Evolutionary conservation across 2,888 invertebrate species (phyloP), one percentile per base, ranked within the genome.

Genomic region (Drosophila formosana): DNA sequence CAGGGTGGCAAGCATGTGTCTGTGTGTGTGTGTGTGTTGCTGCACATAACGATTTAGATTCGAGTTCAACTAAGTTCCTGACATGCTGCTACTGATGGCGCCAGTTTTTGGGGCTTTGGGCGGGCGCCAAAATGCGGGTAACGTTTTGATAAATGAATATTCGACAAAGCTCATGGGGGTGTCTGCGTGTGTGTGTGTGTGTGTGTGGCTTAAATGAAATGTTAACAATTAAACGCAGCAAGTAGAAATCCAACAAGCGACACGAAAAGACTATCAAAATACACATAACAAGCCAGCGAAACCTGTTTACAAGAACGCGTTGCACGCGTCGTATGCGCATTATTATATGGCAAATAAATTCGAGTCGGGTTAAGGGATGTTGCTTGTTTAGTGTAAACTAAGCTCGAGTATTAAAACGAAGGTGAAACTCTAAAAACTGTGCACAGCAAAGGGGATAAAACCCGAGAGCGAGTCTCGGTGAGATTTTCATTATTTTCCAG

Each of bases 121-220:
- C 52, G 70, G 80, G 84, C 84, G 67, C 76, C 79, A 62, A 85
- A 85, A 83, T 83, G 88, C 85, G 85, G 88, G 88, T 72, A 82
- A 66, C 80, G 65, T 82, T 83, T 83, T 85, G 85, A 85, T 85
- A 85, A 85, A 85, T 85, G 88, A 88, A 86, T 83, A 77, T 78
- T 85, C 55, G 65, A 60, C 66, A 77, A 55, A 78, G 73, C 65
- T n/a, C 32, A 32, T 37, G 41, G 7, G 30, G 39, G 60, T 46
- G 34, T 55, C 39, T 57, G 41, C 39, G 41, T 8, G 47, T 32
- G 52, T 9, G 52, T 11, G 53, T 4, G 50, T 30, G 61, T n/a
- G n/a, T 18, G 26, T 50, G 70, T 60, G 69, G 74, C 77, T 80
- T 88, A 88, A 88, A 85, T 88, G 86, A 85, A 85, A 88, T 88